phyloP scores from a whole-genome alignment of 2,113 vertebrate genomes.

The Empidonax traillii region DNA sequence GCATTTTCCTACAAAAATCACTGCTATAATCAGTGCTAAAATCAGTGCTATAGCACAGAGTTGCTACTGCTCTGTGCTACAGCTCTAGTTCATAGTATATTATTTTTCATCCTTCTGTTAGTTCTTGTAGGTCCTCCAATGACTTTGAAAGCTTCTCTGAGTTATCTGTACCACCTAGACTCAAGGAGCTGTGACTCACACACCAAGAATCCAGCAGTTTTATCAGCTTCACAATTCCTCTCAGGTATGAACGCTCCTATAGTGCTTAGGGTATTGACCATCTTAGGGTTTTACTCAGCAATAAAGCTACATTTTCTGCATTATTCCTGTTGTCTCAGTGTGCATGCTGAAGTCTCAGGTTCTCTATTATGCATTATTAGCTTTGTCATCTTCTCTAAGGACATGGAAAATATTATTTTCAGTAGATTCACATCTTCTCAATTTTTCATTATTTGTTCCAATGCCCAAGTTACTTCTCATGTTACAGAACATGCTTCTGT shows the following conservation, averaged over 20 bases:
- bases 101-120: not conserved
- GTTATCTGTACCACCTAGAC: not conserved
- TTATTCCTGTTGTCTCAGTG: not conserved
- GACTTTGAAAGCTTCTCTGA: not conserved
- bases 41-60: not conserved
- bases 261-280: not conserved
- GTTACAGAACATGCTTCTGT: not conserved
- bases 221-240: not conserved
- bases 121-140: not conserved
- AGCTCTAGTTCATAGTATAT: not conserved
- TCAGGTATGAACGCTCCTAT: not conserved
- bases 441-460: not conserved
- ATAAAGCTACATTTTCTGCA: not conserved
- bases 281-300: not conserved
- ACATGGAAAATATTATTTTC: not conserved
- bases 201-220: not conserved
- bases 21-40: not conserved
- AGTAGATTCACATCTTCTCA: not conserved
- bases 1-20: not conserved
- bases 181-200: not conserved
- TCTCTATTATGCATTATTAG: not conserved
- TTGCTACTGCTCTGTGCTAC: not conserved
- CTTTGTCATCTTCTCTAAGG: not conserved
- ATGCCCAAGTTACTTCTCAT: not conserved
- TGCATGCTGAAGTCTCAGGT: not conserved